phyloP scores from a whole-genome alignment of 2,113 vertebrate genomes.

The Ceyx cyanopectus region DNA sequence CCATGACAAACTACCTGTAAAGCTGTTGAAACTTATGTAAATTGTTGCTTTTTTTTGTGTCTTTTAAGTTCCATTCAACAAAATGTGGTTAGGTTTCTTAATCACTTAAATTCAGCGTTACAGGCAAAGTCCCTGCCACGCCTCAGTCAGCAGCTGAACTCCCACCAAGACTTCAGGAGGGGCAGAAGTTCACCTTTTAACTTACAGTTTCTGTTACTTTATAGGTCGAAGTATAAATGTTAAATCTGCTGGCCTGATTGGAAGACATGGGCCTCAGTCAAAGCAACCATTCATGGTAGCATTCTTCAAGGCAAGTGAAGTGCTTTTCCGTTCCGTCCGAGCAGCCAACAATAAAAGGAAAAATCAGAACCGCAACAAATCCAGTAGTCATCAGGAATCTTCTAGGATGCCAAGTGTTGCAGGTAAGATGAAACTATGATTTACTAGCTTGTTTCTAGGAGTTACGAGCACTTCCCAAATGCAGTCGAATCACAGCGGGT shows the following conservation, averaged over 20 bases:
- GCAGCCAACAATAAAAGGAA: constrained; percentile 92
- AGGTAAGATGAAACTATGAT: constrained; percentile 77
- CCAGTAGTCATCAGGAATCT: constrained; percentile 87
- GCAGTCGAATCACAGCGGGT: neutral
- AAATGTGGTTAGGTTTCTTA: neutral
- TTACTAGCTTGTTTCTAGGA: neutral
- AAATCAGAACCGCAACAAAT: constrained; percentile 94
- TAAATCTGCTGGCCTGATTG: constrained; percentile 94
- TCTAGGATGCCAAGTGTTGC: constrained; percentile 84
- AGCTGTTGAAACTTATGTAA: neutral
- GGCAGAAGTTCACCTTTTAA: neutral
- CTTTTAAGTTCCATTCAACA: neutral
- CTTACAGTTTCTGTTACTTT: constrained; percentile 34
- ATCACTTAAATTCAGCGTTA: neutral
- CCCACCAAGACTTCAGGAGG: neutral
- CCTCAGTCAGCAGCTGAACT: neutral
- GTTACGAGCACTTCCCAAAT: neutral
- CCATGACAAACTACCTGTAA: neutral
- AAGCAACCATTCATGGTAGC: constrained; percentile 98
- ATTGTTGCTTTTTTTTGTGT: neutral
- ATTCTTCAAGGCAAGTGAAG: constrained; percentile 98
- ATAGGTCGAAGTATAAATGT: constrained; percentile 93
- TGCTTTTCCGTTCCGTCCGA: constrained; percentile 94
- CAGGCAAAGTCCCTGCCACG: neutral
- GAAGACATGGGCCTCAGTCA: constrained; percentile 94